Evolutionary conservation across 2,113 vertebrate genomes (phyloP), one percentile per base, ranked within the genome.

Genomic region (Oryzias javanicus): DNA sequence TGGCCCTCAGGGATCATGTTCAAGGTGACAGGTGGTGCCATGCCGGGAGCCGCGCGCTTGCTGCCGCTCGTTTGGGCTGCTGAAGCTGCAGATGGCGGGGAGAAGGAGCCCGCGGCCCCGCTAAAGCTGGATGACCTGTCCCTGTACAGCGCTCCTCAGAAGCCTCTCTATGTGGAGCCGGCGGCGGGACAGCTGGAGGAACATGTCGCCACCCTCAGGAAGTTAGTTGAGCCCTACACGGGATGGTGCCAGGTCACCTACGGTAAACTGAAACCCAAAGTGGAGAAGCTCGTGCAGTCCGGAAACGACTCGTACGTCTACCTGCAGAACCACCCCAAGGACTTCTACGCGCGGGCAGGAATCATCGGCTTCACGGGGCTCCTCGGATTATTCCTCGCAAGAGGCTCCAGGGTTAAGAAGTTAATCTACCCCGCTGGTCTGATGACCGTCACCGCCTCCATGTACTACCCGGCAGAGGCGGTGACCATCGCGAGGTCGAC

Each of bases 341-440:
- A 93, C 64, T 97, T 99, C 91, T 97, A 95, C 56, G 94, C 97
- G 55, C 93, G 93, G 71, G 94, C 94, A n/a, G 95, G 94, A 74
- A 87, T 98, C 27, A 95, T 99, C 79, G 92, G 92, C 63, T 93
- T 95, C 72, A 91, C 94, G 66, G 97, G 97, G 17, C 51, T 96
- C 67, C 47, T 97, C 53, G 97, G 97, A 27, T 85, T 97, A 45
- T 88, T 98, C 70, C 89, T 99, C 10, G 92, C 92, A 55, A 92
- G 94, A 92, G 92, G 96, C 57, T 96, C 95, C 68, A 91, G 92
- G 88, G 50, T 94, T 63, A 98, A 95, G 87, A 94, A 84, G 79
- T 22, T 96, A 16, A 8, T 94, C 25, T 98, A 97, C 62, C 94
- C 95, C 0, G 54, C 81, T 18, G 87, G 72, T 67, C 91, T 98